A percentile compares a stretch with the other conserved stretches of the same genome.
Evolutionary conservation across 2,113 vertebrate species (phyloP).

Genomic region (Diadophis punctatus): DNA sequence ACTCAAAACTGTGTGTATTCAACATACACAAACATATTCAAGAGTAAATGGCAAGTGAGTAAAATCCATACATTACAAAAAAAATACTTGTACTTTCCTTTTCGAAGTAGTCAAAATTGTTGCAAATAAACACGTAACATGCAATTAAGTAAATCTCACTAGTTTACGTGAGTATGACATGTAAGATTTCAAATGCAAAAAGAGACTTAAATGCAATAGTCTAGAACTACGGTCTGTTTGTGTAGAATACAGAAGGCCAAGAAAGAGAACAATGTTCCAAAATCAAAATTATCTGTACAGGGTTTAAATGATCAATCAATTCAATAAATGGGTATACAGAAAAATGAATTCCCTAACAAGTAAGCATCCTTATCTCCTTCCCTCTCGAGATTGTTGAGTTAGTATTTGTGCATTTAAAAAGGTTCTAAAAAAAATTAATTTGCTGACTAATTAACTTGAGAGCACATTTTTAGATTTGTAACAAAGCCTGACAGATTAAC

Average conservation of each 20-base stretch:
- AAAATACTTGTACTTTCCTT: background rate
- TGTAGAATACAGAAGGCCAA: slow-evolving; percentile 34
- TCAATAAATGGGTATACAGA: background rate
- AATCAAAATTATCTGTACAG: background rate
- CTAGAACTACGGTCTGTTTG: slow-evolving; percentile 7
- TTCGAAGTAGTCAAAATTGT: slow-evolving; percentile 6
- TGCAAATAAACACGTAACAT: background rate
- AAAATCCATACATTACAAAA: background rate
- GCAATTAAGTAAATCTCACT: slow-evolving; percentile 4
- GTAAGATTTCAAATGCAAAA: background rate
- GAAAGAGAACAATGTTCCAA: background rate
- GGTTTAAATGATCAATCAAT: background rate
- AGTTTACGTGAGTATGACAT: background rate
- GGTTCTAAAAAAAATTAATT: background rate
- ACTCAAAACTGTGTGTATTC: background rate
- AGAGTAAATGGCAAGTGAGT: background rate
- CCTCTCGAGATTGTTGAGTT: background rate
- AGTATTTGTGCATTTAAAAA: background rate
- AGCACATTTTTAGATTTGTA: background rate
- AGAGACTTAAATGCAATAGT: background rate
- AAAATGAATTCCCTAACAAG: background rate
- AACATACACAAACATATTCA: background rate
- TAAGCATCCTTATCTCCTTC: background rate
- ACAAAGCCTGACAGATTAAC: background rate
- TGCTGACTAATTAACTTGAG: background rate